Conservation (phyloP, 1,140 invertebrate genomes). For the Lordiphosa stackelbergi region DNA sequence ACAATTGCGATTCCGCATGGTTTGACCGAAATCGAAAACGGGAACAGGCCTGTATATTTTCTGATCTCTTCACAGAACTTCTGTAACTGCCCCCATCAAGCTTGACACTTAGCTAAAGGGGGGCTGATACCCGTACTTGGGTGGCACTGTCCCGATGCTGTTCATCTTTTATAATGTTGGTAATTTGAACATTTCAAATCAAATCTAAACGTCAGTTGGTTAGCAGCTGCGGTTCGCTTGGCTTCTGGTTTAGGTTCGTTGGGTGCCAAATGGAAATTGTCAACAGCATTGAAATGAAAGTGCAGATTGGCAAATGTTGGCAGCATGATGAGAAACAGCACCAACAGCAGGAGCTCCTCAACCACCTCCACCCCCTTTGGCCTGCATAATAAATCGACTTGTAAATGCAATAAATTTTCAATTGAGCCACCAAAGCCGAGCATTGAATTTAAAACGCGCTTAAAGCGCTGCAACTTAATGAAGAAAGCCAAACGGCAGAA, state of each 20-base stretch:
- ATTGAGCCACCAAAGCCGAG: conserved; percentile 47
- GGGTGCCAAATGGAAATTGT: conserved; percentile 67
- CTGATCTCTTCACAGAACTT: not conserved
- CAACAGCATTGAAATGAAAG: conserved; percentile 71
- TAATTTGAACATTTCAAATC: conserved; percentile 75
- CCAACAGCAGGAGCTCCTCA: not conserved
- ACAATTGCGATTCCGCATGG: too few species aligned
- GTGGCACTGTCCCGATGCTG: conserved; percentile 29
- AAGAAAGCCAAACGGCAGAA: conserved; percentile 30
- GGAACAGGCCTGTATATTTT: too few species aligned
- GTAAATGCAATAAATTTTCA: conserved; percentile 70
- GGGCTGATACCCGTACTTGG: conserved; percentile 13
- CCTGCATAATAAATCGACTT: conserved; percentile 72
- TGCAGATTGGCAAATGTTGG: conserved; percentile 66
- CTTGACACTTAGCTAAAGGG: conserved; percentile 1
- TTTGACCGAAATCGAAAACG: too few species aligned
- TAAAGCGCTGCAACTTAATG: conserved; percentile 30
- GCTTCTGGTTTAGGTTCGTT: not conserved
- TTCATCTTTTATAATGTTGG: conserved; percentile 73
- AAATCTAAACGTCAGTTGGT: conserved; percentile 73
- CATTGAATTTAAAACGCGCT: conserved; percentile 63
- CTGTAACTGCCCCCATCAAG: conserved; percentile 10
- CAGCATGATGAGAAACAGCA: conserved; percentile 48
- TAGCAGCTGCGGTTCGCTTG: conserved; percentile 60
- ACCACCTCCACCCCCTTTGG: not conserved